These are phyloP conservation scores for Ambastaia sidthimunki DNA, from an alignment of 2,797 vertebrate genomes.

Conservation along the genomic window DNA sequence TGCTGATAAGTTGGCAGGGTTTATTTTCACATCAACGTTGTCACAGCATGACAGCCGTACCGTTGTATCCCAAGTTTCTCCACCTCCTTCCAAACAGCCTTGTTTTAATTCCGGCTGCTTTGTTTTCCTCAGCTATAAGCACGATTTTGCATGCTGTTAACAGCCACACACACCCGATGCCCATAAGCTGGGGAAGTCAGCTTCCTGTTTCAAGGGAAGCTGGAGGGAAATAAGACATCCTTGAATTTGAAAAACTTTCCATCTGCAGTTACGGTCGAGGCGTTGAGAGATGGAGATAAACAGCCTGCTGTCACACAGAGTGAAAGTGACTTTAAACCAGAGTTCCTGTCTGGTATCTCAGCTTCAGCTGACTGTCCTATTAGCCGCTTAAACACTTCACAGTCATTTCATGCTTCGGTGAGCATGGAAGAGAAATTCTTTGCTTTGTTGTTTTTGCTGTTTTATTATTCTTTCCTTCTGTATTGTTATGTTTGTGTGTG, in stretches of 20 bases:
- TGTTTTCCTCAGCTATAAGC: constrained; percentile 16
- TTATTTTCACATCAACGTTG: constrained; percentile 4
- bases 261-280: constrained; percentile 2
- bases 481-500: not conserved
- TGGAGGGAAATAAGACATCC: constrained; percentile 12
- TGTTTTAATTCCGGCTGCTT: constrained; percentile 5
- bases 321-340: not conserved
- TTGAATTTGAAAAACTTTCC: constrained; percentile 9
- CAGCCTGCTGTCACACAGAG: not conserved
- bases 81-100: not conserved
- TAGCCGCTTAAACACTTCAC: constrained; percentile 3
- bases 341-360: not conserved
- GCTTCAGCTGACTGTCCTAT: not conserved
- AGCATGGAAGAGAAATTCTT: not conserved
- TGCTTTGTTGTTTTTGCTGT: not conserved
- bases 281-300: constrained; percentile 16
- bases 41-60: constrained; percentile 7
- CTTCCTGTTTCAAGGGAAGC: constrained; percentile 24
- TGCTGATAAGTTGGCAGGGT: not conserved
- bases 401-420: constrained; percentile 42
- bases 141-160: not conserved
- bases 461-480: not conserved
- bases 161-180: not conserved
- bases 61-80: not conserved
- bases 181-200: not conserved